Evolutionary conservation across 2,113 vertebrate species (phyloP), one percentile per base, ranked within the genome.

Genomic region (Pampusana beccarii): DNA sequence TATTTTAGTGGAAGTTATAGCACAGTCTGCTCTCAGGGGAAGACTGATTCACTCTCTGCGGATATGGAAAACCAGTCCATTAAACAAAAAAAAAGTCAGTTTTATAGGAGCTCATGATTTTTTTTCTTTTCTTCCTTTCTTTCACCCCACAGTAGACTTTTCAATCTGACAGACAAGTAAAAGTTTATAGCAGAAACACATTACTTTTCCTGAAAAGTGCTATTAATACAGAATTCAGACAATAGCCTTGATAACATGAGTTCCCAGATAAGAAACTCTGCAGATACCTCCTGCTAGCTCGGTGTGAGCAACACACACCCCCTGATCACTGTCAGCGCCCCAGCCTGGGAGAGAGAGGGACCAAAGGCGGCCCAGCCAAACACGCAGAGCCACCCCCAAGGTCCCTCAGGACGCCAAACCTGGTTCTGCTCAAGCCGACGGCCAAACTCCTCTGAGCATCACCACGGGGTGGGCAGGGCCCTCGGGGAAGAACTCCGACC

Each of bases 161-260:
- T 89, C 74, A 67, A 64, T 56, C 73, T 91, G 67, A 78, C 73
- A 90, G 79, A 58, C 57, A 88, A 81, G 61, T 57, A 53, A 70
- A 61, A 93, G 86, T 86, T 95, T 46, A 75, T 4, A 77, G 61
- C 51, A 23, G 44, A 5, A 77, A 38, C 21, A 62, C 53, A 36
- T 54, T 25, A 42, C 54, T 90, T 94, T 93, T 74, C 56, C 84
- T 54, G 46, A 36, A 67, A 84, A 90, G 71, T 4, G 51, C 58
- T 73, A 38, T 86, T 64, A 62, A 46, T n/a, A 51, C 1, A 48
- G 50, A 80, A 95, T 88, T 77, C 34, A 48, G 85, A 54, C 40
- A 80, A 74, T 34, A 34, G 36, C 60, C 71, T 57, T 13, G 31
- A 20, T 50, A 70, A 84, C 26, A 0, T 25, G 56, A 74, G 46